Evolutionary conservation across 2,797 vertebrate species (phyloP).

Genomic region (Neomorphus geoffroyi): DNA sequence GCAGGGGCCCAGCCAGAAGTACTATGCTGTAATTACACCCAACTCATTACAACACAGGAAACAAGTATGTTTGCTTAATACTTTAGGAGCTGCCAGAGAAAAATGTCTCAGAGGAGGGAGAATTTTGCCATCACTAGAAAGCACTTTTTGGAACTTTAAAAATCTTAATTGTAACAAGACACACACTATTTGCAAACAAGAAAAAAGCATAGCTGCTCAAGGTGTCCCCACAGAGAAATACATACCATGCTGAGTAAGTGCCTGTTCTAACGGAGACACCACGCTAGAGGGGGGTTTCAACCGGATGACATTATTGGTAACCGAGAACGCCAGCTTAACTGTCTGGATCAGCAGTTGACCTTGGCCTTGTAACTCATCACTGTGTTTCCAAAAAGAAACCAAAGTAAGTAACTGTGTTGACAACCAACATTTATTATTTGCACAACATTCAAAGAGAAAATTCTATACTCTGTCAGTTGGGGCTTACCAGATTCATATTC

Average conservation of each 20-base stretch:
- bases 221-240: neutral
- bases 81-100: neutral
- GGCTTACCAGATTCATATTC: neutral
- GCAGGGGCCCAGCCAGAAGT: neutral
- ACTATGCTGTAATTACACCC: neutral
- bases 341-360: constrained; percentile 96
- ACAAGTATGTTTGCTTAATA: neutral
- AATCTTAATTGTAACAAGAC: neutral
- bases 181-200: neutral
- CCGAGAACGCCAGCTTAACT: constrained; percentile 93
- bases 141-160: neutral
- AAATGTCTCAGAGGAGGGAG: neutral
- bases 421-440: neutral
- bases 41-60: neutral
- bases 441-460: neutral
- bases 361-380: constrained; percentile 89
- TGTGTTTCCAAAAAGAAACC: constrained; percentile 63
- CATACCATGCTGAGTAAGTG: constrained; percentile 92
- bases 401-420: neutral
- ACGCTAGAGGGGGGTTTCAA: constrained; percentile 89
- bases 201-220: neutral
- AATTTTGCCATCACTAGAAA: neutral
- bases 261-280: constrained; percentile 93
- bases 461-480: neutral
- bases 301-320: constrained; percentile 96